A percentile compares a stretch with the other conserved stretches of the same genome.
phyloP scores from a whole-genome alignment of 2,888 invertebrate genomes.

The Rhyacophila evoluta region DNA sequence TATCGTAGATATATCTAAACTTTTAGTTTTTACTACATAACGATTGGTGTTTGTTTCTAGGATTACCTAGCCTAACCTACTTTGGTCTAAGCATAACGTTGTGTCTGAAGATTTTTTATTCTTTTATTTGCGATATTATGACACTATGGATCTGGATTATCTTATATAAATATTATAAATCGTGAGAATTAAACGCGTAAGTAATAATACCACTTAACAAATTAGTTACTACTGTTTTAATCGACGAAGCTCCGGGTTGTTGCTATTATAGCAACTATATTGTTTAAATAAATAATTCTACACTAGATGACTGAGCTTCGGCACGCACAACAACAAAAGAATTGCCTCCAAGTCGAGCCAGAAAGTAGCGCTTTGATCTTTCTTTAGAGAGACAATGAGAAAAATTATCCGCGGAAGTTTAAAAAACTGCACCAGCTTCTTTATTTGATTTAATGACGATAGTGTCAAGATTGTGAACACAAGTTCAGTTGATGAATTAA shows the following conservation, averaged over 20 bases:
- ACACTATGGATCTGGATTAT: no score
- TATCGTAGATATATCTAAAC: no score
- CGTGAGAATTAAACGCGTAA: no score
- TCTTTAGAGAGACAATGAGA: neutral
- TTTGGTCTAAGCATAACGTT: no score
- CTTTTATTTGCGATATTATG: no score
- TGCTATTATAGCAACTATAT: no score
- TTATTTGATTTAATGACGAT: neutral
- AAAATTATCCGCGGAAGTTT: neutral
- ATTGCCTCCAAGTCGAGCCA: neutral
- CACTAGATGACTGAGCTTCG: neutral
- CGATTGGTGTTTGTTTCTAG: no score
- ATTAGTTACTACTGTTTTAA: neutral
- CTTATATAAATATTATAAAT: no score
- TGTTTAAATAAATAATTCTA: neutral
- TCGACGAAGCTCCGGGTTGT: neutral
- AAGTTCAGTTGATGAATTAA: neutral
- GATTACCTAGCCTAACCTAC: no score
- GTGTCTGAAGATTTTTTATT: no score
- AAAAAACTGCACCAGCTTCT: neutral
- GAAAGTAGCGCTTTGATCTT: neutral
- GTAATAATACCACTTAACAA: neutral
- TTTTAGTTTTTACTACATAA: no score
- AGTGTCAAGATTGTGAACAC: neutral
- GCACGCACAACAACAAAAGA: constrained; percentile 13